phyloP scores from a whole-genome alignment of 2,888 invertebrate genomes.

The Drosophila mercatorum region DNA sequence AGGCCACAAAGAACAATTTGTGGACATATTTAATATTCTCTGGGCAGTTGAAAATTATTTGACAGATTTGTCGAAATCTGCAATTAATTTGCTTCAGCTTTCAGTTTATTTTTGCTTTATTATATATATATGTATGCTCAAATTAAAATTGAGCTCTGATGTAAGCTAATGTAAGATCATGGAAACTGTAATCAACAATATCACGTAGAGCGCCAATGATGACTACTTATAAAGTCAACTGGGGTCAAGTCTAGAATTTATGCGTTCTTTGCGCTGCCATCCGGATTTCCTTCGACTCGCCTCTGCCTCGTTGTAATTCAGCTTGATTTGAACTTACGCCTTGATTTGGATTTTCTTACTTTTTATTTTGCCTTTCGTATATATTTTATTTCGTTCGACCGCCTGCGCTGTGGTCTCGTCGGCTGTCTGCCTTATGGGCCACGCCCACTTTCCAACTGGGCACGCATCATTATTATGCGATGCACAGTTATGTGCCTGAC shows the following conservation, averaged over 20 bases:
- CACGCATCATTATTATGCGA: slow-evolving; percentile 78
- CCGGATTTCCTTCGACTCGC: slow-evolving; percentile 66
- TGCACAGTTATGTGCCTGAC: slow-evolving; percentile 79
- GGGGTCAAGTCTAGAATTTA: slow-evolving; percentile 18
- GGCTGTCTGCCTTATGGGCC: slow-evolving; percentile 19
- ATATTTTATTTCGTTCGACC: slow-evolving; percentile 48
- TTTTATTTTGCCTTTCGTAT: not conserved
- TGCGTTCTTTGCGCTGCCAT: slow-evolving; percentile 47
- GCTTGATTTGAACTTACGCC: slow-evolving; percentile 50
- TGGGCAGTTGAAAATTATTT: no score
- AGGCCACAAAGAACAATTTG: no score
- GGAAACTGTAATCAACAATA: not conserved
- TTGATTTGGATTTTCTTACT: slow-evolving; percentile 34
- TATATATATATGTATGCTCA: no score
- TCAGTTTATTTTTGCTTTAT: no score
- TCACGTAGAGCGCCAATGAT: slow-evolving; percentile 4
- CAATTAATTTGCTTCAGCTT: no score
- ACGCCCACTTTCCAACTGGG: slow-evolving; percentile 43
- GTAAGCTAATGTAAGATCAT: not conserved
- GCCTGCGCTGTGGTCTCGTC: slow-evolving; percentile 37
- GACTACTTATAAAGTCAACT: slow-evolving; percentile 6
- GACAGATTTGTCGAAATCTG: no score
- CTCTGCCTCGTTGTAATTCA: slow-evolving; percentile 31
- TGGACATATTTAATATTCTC: no score
- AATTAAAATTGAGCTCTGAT: not conserved